Evolutionary conservation across 2,797 vertebrate species (phyloP).

Genomic region (Eulemur rubriventer): DNA sequence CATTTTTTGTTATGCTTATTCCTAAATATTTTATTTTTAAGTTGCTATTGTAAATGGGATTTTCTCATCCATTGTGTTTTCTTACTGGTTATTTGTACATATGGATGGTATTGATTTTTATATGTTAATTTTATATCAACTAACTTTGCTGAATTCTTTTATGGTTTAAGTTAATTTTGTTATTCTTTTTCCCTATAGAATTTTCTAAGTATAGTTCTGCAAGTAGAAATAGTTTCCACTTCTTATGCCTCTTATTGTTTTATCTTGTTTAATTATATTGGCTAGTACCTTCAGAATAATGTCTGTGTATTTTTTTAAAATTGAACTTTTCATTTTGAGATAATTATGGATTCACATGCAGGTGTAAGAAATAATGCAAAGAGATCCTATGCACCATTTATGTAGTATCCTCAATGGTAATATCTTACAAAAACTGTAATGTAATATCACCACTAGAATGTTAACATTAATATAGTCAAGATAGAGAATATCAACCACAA

Average conservation of each 20-base stretch:
- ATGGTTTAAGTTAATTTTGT: neutral
- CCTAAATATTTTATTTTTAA: neutral
- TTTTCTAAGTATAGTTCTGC: conserved; percentile 11
- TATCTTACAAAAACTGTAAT: neutral
- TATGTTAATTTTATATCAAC: neutral
- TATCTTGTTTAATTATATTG: neutral
- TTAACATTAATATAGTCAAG: neutral
- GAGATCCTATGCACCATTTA: neutral
- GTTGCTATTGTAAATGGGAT: neutral
- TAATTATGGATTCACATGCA: neutral
- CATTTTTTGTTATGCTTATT: neutral
- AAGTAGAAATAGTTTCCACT: neutral
- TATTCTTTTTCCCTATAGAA: neutral
- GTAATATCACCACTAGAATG: neutral
- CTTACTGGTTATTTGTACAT: neutral
- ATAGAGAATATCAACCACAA: neutral
- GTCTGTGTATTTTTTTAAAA: neutral
- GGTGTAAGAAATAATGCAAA: neutral
- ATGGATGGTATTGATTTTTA: neutral
- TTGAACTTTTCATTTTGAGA: neutral
- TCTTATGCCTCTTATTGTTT: neutral
- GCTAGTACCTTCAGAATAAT: neutral
- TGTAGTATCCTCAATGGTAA: neutral
- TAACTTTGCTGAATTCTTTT: neutral
- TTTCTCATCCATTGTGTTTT: neutral